A percentile compares a stretch with the other conserved stretches of the same genome.
Evolutionary conservation across 2,888 invertebrate genomes (phyloP).

Genomic region (Epirrhoe alternata): DNA sequence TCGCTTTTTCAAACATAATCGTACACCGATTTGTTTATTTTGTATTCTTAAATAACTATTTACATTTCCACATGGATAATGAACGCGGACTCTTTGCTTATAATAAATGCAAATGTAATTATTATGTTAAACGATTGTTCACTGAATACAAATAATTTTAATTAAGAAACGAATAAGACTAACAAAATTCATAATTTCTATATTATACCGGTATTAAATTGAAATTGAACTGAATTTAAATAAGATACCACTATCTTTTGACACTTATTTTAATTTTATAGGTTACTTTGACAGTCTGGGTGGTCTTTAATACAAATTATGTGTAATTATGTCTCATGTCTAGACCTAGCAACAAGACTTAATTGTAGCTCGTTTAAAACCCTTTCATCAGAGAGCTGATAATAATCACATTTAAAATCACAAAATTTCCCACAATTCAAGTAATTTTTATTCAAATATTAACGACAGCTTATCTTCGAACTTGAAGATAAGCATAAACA

Average conservation of each 20-base stretch:
- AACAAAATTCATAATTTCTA: conserved; percentile 3
- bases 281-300: conserved; percentile 17
- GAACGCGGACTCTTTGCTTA: conserved; percentile 18
- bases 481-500: conserved; percentile 5
- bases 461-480: conserved; percentile 3
- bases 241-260: conserved; percentile 17
- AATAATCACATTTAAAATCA: not conserved
- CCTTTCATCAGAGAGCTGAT: too few relatives aligned
- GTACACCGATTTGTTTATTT: conserved; percentile 35
- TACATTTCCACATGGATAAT: conserved; percentile 33
- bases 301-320: conserved; percentile 16
- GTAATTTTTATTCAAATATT: conserved; percentile 1
- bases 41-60: conserved; percentile 38
- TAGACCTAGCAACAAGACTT: not conserved
- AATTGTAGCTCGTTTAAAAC: too few relatives aligned
- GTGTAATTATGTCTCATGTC: not conserved
- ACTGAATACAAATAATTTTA: conserved; percentile 22
- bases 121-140: conserved; percentile 15
- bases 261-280: conserved; percentile 25
- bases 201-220: conserved; percentile 8
- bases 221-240: conserved; percentile 15
- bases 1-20: conserved; percentile 51
- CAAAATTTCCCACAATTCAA: not conserved
- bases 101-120: conserved; percentile 21
- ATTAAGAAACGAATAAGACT: conserved; percentile 14